Conservation (phyloP, 2,113 vertebrate species). For the Puntigrus tetrazona region DNA sequence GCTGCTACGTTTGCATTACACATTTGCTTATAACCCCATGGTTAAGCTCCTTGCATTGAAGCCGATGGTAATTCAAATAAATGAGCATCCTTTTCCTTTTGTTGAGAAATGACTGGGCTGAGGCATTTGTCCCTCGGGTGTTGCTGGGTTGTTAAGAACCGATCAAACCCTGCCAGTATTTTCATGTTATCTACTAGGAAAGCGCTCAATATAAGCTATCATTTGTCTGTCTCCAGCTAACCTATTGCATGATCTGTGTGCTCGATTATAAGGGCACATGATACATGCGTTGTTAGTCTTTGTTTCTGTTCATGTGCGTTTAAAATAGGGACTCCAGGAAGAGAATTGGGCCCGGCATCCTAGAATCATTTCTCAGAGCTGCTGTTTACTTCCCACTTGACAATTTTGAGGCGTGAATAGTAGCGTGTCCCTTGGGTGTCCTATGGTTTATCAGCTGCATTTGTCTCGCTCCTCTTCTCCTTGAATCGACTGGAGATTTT, state of each 20-base stretch:
- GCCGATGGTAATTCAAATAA: slow-evolving; percentile 59
- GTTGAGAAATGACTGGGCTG: slow-evolving; percentile 52
- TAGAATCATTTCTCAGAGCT: slow-evolving; percentile 4
- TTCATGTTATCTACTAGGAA: slow-evolving; percentile 43
- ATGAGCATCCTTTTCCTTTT: slow-evolving; percentile 59
- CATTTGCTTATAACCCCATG: background rate
- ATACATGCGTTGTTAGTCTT: slow-evolving; percentile 10
- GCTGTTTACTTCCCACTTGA: slow-evolving; percentile 13
- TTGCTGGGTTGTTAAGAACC: slow-evolving; percentile 21
- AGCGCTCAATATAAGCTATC: slow-evolving; percentile 27
- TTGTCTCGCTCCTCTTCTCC: background rate
- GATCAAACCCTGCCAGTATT: slow-evolving; percentile 38
- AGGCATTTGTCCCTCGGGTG: slow-evolving; percentile 39
- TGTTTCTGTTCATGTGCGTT: slow-evolving; percentile 16
- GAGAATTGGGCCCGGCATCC: background rate
- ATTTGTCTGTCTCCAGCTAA: slow-evolving; percentile 26
- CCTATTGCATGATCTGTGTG: slow-evolving; percentile 32
- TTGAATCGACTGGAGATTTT: background rate
- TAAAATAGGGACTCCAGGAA: slow-evolving; percentile 18
- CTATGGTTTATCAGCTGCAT: background rate
- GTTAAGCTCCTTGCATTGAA: background rate
- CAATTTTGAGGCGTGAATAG: slow-evolving; percentile 10
- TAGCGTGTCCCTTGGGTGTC: background rate
- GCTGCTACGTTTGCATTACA: background rate
- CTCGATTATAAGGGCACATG: slow-evolving; percentile 17